phyloP scores from a whole-genome alignment of 2,113 vertebrate species.

The Pelecanoides urinatrix region DNA sequence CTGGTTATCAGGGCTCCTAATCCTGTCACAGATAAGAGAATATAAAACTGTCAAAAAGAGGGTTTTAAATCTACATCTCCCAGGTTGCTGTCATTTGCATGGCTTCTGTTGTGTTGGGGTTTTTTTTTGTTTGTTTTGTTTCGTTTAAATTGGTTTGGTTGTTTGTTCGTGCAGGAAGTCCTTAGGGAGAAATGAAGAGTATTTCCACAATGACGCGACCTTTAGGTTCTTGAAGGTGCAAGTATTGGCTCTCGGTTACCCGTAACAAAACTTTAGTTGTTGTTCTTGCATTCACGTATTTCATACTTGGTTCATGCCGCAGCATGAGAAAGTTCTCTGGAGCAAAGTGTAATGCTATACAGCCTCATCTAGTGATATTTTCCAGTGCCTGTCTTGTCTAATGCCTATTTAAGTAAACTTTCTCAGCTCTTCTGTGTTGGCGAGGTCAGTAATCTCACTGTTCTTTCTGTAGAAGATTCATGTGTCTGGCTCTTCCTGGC shows the following conservation, averaged over 20 bases:
- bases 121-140: not conserved
- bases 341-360: not conserved
- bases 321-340: not conserved
- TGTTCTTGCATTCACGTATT: not conserved
- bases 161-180: not conserved
- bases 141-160: not conserved
- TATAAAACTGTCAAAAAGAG: not conserved
- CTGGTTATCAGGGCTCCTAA: constrained; percentile 23
- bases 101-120: no score
- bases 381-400: not conserved
- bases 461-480: not conserved
- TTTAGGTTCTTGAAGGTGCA: not conserved
- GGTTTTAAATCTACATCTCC: not conserved
- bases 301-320: not conserved
- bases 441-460: not conserved
- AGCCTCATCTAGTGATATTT: not conserved
- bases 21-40: constrained; percentile 24
- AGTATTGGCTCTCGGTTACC: not conserved
- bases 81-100: not conserved
- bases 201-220: not conserved
- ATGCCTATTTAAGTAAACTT: not conserved
- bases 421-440: not conserved
- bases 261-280: not conserved
- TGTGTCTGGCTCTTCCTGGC: not conserved
- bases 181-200: not conserved